These are phyloP conservation scores for Drosophila quinaria DNA, from an alignment of 2,888 invertebrate genomes.

Conservation along the genomic window DNA sequence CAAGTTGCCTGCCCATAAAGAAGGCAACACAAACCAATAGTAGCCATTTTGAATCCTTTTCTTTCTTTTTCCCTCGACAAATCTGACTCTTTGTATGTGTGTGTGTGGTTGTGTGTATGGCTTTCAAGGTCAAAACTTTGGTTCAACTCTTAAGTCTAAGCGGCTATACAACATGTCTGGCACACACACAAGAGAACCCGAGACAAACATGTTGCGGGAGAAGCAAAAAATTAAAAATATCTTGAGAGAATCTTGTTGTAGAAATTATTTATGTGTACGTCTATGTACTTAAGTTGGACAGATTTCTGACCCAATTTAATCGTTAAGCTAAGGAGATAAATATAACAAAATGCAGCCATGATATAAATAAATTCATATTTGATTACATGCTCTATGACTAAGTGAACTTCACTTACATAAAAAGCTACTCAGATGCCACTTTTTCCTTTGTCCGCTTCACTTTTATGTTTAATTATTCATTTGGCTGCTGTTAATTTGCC, in stretches of 20 bases:
- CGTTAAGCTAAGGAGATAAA: too few species aligned
- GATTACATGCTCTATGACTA: background rate
- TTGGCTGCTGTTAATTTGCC: conserved; percentile 35
- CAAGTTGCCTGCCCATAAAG: conserved; percentile 31
- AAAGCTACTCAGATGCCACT: background rate
- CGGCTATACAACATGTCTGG: conserved; percentile 60
- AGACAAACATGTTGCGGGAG: conserved; percentile 38
- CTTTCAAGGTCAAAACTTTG: conserved; percentile 62
- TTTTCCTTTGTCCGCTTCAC: conserved; percentile 9
- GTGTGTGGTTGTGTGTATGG: conserved; percentile 9
- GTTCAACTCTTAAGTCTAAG: conserved; percentile 57
- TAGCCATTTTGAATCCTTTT: conserved; percentile 14
- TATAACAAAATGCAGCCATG: too few species aligned
- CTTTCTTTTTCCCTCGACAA: background rate
- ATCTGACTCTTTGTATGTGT: background rate
- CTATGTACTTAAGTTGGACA: background rate
- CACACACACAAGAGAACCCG: conserved; percentile 37
- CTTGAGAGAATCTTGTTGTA: background rate
- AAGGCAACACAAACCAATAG: conserved; percentile 9
- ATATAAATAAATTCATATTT: background rate
- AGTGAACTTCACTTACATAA: conserved; percentile 11
- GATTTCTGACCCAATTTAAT: too few species aligned
- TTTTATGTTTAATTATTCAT: conserved; percentile 51
- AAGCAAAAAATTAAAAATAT: background rate
- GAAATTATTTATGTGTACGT: background rate